Percentiles rank a stretch among this genome's conserved stretches.
Evolutionary conservation across 2,113 vertebrate species (phyloP).

Genomic region (Bombycilla garrulus): DNA sequence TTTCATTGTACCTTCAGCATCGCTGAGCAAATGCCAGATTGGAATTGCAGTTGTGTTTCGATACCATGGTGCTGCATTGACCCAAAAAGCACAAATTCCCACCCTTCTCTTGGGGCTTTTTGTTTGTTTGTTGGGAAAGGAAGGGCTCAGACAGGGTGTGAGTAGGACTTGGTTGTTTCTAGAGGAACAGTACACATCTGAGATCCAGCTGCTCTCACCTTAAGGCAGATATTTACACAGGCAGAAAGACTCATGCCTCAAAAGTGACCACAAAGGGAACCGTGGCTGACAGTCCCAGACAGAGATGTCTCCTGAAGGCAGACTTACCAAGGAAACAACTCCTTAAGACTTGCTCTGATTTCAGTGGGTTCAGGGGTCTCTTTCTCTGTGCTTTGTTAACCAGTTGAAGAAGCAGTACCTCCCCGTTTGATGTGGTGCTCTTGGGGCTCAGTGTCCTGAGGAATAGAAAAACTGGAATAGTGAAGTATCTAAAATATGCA

Average conservation of each 20-base stretch:
- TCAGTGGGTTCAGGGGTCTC: not conserved
- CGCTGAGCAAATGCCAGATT: not conserved
- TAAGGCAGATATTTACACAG: not conserved
- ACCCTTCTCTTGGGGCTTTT: rapidly evolving
- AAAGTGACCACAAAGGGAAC: not conserved
- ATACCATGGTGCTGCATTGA: not conserved
- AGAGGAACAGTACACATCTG: not conserved
- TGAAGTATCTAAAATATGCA: not conserved
- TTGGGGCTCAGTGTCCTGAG: not conserved
- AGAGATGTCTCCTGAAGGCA: not conserved
- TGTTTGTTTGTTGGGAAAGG: not conserved
- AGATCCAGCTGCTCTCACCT: not conserved
- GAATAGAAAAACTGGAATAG: not conserved
- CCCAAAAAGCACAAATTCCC: not conserved
- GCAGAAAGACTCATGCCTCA: not conserved
- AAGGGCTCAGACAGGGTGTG: not conserved
- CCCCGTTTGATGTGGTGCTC: not conserved
- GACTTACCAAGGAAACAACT: not conserved
- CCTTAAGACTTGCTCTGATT: not conserved
- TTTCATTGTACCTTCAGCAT: not conserved
- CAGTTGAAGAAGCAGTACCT: not conserved
- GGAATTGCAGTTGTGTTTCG: not conserved
- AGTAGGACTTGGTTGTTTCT: not conserved
- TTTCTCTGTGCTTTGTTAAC: not conserved
- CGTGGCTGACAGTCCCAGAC: not conserved